Percentiles rank a stretch among this genome's conserved stretches.
phyloP scores from a whole-genome alignment of 2,113 vertebrate species.

The Megatriorchis doriae region DNA sequence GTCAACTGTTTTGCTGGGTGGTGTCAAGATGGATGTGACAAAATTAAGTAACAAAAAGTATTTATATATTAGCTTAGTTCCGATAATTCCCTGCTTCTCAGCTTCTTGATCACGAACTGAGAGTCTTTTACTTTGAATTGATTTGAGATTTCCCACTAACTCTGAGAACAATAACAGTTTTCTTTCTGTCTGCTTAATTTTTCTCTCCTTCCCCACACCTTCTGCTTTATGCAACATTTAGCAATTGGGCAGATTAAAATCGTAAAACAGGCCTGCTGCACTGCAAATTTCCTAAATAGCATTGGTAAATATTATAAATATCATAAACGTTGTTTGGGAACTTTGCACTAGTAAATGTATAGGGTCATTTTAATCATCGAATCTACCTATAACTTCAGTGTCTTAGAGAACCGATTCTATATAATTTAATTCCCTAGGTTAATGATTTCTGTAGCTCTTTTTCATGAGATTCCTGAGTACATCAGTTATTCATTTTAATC shows the following conservation, averaged over 20 bases:
- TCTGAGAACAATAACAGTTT: neutral
- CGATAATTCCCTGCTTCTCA: neutral
- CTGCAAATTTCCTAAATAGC: neutral
- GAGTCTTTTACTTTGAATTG: neutral
- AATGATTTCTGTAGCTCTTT: neutral
- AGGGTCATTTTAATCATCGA: neutral
- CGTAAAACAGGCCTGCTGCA: neutral
- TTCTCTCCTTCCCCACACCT: neutral
- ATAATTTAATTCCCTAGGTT: neutral
- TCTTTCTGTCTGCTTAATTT: neutral
- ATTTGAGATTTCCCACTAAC: neutral
- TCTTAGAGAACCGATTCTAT: neutral
- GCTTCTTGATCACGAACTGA: neutral
- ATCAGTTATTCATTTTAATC: neutral
- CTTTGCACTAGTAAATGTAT: neutral
- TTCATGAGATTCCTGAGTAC: neutral
- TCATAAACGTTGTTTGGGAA: neutral
- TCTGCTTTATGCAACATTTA: neutral
- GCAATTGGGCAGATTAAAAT: neutral
- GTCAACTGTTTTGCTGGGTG: neutral
- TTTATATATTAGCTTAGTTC: neutral
- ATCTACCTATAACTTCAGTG: neutral
- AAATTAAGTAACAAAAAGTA: neutral
- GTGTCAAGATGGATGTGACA: neutral
- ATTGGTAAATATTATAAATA: neutral